Evolutionary conservation across 2,888 invertebrate species (phyloP), one percentile per base, ranked within the genome.

Genomic region (Acanthosepion pharaonis): DNA sequence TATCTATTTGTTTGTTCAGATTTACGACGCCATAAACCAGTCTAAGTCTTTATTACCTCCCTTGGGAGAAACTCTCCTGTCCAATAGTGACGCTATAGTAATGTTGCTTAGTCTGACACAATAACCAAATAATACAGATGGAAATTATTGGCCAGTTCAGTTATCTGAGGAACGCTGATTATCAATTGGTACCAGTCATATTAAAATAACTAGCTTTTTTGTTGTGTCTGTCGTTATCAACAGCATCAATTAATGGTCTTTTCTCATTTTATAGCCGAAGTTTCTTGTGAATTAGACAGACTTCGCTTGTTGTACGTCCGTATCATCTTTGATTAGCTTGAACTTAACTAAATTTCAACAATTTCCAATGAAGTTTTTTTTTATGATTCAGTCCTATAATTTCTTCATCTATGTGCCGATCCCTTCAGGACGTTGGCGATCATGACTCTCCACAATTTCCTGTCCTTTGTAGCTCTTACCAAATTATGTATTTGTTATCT

Each of bases 21-120:
- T 78, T 78, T 78, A 78, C n/a, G 78, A 78, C 78, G 78, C 78
- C 78, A 78, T 78, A 78, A 78, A 78, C 78, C 78, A 78, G 78
- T 78, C 78, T 78, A 64, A 64, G 78, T n/a, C 78, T 78, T 78
- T 78, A 78, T 78, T 78, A 78, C 78, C n/a, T 78, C 78, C 78
- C 78, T 78, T 78, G 78, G 78, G 78, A 78, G 78, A n/a, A 78
- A 78, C 78, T 78, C 78, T 78, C n/a, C n/a, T n/a, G 78, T 78
- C 78, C n/a, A 78, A 78, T 33, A 78, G 78, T 33, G n/a, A 78
- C 78, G 78, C n/a, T 78, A 33, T n/a, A 33, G n/a, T 78, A 78
- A 78, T 78, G n/a, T 78, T n/a, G 11, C 78, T 78, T 78, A 78
- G 78, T 33, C 78, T 78, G 33, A 78, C 78, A 78, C 78, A 78